Evolutionary conservation across 2,888 invertebrate genomes (phyloP), one percentile per base, ranked within the genome.

Genomic region (Metacarcinus magister): DNA sequence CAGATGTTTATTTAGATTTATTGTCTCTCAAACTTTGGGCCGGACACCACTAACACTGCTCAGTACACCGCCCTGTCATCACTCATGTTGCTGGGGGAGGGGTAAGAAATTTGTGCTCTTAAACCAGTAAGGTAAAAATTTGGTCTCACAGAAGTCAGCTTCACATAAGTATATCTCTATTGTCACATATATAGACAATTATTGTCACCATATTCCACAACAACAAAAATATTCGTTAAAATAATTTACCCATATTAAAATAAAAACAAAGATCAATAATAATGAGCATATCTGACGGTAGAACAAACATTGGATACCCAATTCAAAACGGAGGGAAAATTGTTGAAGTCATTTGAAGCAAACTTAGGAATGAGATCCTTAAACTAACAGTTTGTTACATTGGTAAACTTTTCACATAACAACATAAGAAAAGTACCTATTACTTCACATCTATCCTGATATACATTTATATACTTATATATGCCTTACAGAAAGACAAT

Each of bases 21-120:
- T 96, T 96, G 96, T 96, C 96, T 96, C 96, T 96, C 96, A 96
- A 96, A 96, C 92, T 60, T 75, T 96, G 96, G 96, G 96, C 90
- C 75, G 92, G 67, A 94, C 75, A 96, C 95, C 96, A 96, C 92
- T 67, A 96, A 95, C 95, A 95, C 28, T 96, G 95, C 94, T 95
- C 96, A 93, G 96, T 94, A 92, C 92, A 67, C 90, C 46, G 82
- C 92, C 60, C 54, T 89, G 75, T 54, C 44, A 43, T 89, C 87
- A 92, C 87, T 92, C 93, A 82, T 54, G 60, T 32, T 48, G 43
- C 46, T 92, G 13, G 43, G 44, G 54, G 48, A 75, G 94, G 75
- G 94, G 67, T 91, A 94, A 94, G 94, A 96, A 96, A 96, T 60
- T 89, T 94, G 94, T 96, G 94, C 94, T 67, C 92, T 92, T 87